phyloP scores from a whole-genome alignment of 2,888 invertebrate genomes.

The Drosophila aldrichi region DNA sequence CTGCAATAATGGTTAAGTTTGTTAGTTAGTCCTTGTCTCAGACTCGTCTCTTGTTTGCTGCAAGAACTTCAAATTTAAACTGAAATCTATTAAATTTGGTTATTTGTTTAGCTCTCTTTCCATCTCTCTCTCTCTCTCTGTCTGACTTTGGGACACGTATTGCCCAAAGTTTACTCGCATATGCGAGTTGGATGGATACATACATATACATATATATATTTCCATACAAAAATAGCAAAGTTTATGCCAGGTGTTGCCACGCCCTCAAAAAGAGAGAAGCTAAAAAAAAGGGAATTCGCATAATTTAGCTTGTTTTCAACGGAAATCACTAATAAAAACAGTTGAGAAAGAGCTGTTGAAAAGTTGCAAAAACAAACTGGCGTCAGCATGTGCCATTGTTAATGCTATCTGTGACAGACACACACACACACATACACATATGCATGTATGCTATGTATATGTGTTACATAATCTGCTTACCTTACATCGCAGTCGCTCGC shows the following conservation, averaged over 20 bases:
- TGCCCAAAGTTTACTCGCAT: constrained; percentile 4
- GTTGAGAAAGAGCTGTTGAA: constrained; percentile 70
- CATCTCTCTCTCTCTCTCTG: not conserved
- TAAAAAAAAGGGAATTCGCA: constrained; percentile 42
- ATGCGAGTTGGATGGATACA: not conserved
- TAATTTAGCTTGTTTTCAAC: constrained; percentile 74
- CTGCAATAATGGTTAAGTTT: not conserved
- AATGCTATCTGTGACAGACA: constrained; percentile 60
- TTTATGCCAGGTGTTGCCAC: constrained; percentile 36
- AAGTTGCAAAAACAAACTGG: constrained; percentile 77
- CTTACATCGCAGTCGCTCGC: constrained; percentile 53
- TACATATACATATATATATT: constrained; percentile 7
- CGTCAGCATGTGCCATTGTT: constrained; percentile 66
- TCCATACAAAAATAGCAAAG: constrained; percentile 18
- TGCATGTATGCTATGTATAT: constrained; percentile 24
- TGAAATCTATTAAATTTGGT: not conserved
- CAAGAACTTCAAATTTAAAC: not conserved
- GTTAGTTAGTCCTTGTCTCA: not conserved
- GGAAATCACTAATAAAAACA: constrained; percentile 81
- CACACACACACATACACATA: constrained; percentile 24
- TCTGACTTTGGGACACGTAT: not conserved
- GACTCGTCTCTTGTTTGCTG: not conserved
- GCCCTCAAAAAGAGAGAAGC: not conserved
- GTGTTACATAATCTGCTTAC: constrained; percentile 77
- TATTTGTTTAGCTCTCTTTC: not conserved